These are phyloP conservation scores for Oriolus oriolus DNA, from an alignment of 2,113 vertebrate species.

Conservation along the genomic window DNA sequence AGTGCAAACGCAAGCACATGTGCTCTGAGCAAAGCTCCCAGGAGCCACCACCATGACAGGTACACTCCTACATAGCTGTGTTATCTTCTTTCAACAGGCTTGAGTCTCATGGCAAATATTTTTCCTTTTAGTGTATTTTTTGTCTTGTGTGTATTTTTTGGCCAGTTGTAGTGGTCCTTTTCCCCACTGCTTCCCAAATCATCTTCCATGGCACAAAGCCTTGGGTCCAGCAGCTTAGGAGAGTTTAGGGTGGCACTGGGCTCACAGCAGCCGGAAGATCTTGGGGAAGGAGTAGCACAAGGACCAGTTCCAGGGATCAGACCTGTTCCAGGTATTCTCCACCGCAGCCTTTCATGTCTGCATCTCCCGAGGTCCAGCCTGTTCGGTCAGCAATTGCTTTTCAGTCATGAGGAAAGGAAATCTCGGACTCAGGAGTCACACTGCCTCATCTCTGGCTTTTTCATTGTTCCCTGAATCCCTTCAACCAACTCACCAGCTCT, in stretches of 20 bases:
- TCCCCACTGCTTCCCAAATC: background rate
- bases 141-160: background rate
- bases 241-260: background rate
- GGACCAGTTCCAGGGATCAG: background rate
- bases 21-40: background rate
- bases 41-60: background rate
- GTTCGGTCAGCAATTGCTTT: background rate
- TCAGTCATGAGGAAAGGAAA: background rate
- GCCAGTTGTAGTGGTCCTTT: background rate
- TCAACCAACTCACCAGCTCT: background rate
- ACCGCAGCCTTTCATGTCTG: background rate
- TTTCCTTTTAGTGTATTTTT: background rate
- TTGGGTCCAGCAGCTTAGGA: background rate
- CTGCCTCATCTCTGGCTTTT: background rate
- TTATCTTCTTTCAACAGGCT: background rate
- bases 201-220: background rate
- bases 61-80: background rate
- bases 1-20: background rate
- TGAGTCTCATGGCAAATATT: background rate
- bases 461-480: background rate
- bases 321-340: accelerated
- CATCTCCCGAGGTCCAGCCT: background rate
- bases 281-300: background rate
- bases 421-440: accelerated
- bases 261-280: background rate